Percentiles rank a stretch among this genome's conserved stretches.
These are phyloP conservation scores for Acyrthosiphon pisum DNA, from an alignment of 1,140 invertebrate genomes.

Conservation along the genomic window DNA sequence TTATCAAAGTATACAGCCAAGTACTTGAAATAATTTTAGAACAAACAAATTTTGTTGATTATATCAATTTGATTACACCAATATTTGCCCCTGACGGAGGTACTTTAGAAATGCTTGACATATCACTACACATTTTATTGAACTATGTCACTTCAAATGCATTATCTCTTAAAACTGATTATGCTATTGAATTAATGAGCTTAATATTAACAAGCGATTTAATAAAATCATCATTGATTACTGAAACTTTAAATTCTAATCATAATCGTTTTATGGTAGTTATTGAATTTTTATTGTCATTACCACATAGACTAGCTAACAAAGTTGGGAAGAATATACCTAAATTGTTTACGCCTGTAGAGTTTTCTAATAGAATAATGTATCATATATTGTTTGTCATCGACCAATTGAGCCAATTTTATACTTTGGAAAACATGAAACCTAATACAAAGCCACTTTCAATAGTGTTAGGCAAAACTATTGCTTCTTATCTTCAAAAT, in stretches of 20 bases:
- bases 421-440: conserved; percentile 22
- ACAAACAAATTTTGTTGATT: conserved; percentile 18
- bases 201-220: conserved; percentile 68
- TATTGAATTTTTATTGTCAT: conserved; percentile 70
- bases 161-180: conserved; percentile 59
- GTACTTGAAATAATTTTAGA: conserved; percentile 38
- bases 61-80: not conserved
- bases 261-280: conserved; percentile 66
- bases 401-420: conserved; percentile 61
- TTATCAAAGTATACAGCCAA: conserved; percentile 61
- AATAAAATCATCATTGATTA: conserved; percentile 66
- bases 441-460: conserved; percentile 46
- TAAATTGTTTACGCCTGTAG: conserved; percentile 68
- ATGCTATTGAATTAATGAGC: conserved; percentile 64
- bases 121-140: conserved; percentile 32
- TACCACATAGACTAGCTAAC: conserved; percentile 75
- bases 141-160: conserved; percentile 18
- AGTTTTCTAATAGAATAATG: conserved; percentile 69
- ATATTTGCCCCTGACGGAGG: conserved; percentile 36
- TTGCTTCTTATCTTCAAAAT: conserved; percentile 41
- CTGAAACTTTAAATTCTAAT: conserved; percentile 60
- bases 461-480: conserved; percentile 27
- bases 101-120: conserved; percentile 41
- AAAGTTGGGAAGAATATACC: conserved; percentile 67
- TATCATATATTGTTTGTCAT: conserved; percentile 68